Evolutionary conservation across 2,113 vertebrate species (phyloP).

Genomic region (Rhinoptilus africanus): DNA sequence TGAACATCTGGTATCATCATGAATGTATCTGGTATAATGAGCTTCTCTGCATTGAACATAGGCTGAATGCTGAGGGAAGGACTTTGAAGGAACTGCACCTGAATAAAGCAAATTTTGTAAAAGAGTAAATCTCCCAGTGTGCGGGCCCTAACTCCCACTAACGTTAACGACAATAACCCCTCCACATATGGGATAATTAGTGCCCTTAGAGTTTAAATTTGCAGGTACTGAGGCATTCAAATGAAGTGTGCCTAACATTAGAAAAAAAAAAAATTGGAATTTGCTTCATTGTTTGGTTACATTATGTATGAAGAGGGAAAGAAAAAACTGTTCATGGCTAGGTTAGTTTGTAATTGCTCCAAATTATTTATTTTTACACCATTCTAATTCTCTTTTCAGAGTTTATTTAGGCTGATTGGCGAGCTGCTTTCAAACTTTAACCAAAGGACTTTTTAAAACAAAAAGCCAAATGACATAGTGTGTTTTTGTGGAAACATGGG

Average conservation of each 20-base stretch:
- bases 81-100: slow-evolving; percentile 28
- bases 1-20: slow-evolving; percentile 58
- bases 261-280: slow-evolving; percentile 32
- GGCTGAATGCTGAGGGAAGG: not conserved
- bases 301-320: slow-evolving; percentile 40
- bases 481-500: slow-evolving; percentile 38
- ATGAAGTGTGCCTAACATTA: slow-evolving; percentile 26
- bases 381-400: slow-evolving; percentile 63
- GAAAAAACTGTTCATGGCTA: slow-evolving; percentile 19
- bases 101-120: not conserved
- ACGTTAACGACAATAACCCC: not conserved
- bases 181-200: not conserved
- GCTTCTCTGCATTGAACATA: not conserved
- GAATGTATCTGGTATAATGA: slow-evolving; percentile 34
- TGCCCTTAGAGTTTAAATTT: slow-evolving; percentile 18
- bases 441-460: not conserved
- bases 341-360: slow-evolving; percentile 50
- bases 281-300: slow-evolving; percentile 54
- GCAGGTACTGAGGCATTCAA: slow-evolving; percentile 17
- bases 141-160: not conserved
- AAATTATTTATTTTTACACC: slow-evolving; percentile 57
- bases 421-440: slow-evolving; percentile 52
- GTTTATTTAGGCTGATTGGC: slow-evolving; percentile 25
- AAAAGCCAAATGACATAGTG: not conserved
- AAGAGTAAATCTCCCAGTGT: not conserved